Base-by-base conservation (phyloP, 53 echinoderm and acorn worm species). In the Mesocentrotus franciscanus region DNA sequence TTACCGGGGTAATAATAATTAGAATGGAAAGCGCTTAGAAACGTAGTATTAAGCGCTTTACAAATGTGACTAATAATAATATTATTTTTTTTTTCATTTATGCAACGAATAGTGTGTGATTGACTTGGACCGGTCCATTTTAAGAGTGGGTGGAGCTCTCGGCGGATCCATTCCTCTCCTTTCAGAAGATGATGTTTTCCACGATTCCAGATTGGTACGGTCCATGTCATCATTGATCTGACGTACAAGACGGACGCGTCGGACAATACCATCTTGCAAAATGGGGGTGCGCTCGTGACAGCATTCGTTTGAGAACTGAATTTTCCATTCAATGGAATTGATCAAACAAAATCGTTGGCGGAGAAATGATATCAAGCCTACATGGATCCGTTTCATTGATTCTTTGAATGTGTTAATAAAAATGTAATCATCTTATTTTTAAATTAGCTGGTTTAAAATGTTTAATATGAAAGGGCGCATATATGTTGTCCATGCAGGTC, bases 191-290 rank as follows among this genome's bases (percentile, higher is more conserved):
- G 97, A 98, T 49, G 96, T 98, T 0, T 98, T 96, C 71, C 96
- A 95, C 32, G 97, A 98, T 75, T 94, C 94, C 71, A 97, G 95
- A 90, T 96, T 98, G 71, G 97, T 97, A 55, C 95, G 98, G 78
- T 98, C 98, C 58, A 97, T 96, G 90, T 98, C 98, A 20, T 96
- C 97, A 20, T 94, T 96, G 36, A 95, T 97, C 85, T 97, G 92
- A 97, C 93, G 64, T 35, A 9, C 85, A 60, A 34, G 34, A n/a
- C 34, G 9, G 16, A 79, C 39, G 33, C 10, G 9, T 56, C 12
- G 61, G 61, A 81, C 9, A 36, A 93, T 17, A 81, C 94, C 79
- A 93, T 61, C 10, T 39, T 61, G 59, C 62, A 61, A 60, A 59
- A 61, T 35, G 36, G 35, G 94, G 94, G 83, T 30, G 94, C 66